Evolutionary conservation across 2,888 invertebrate species (phyloP).

Genomic region (Dryobota labecula): DNA sequence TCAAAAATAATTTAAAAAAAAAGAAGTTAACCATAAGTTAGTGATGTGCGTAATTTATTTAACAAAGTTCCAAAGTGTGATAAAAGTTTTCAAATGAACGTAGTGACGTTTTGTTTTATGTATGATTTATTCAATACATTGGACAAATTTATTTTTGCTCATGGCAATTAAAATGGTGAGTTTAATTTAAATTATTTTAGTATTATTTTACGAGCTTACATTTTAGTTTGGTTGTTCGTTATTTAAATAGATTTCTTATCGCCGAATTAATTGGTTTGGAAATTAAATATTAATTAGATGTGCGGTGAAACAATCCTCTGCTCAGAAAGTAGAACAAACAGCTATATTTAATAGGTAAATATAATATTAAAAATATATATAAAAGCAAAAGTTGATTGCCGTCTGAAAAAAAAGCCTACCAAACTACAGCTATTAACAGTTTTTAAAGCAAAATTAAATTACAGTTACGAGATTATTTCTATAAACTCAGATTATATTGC

Average conservation of each 20-base stretch:
- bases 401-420: too few relatives aligned
- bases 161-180: constrained; percentile 90
- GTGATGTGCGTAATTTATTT: constrained; percentile 61
- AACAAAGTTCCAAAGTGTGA: constrained; percentile 73
- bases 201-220: constrained; percentile 21
- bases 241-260: constrained; percentile 54
- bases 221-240: constrained; percentile 18
- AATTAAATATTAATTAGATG: constrained; percentile 56
- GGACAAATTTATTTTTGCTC: constrained; percentile 88
- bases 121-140: constrained; percentile 90
- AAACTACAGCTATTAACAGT: too few relatives aligned
- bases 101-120: constrained; percentile 87
- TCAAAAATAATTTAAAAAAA: constrained; percentile 49
- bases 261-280: constrained; percentile 47
- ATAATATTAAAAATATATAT: neutral
- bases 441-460: constrained; percentile 1
- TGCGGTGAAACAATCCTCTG: constrained; percentile 25
- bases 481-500: constrained; percentile 18
- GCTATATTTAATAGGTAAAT: neutral
- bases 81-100: constrained; percentile 84
- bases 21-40: constrained; percentile 47
- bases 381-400: neutral
- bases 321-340: constrained; percentile 20
- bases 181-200: constrained; percentile 63
- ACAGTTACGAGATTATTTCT: neutral